Evolutionary conservation across 2,888 invertebrate species (phyloP), one percentile per base, ranked within the genome.

Genomic region (Linyphia triangularis): DNA sequence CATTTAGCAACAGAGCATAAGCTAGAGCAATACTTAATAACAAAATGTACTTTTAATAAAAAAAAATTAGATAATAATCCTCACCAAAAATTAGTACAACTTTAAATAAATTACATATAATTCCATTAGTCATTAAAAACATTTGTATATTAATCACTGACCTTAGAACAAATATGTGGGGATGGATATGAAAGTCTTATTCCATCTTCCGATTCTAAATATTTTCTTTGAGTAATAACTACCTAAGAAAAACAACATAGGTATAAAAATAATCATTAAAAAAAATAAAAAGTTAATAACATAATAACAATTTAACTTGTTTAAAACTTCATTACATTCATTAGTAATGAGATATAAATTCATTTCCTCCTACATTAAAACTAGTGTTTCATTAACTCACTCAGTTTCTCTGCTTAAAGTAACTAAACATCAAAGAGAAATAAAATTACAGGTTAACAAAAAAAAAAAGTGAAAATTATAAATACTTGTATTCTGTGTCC

Each of bases 121-220:
- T 33, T 4, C 33, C 9, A 6, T 9, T 33, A 6, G 4, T 33
- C 33, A 33, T 33, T 33, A 33, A 33, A 33, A 9, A 33, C 9
- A 33, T 33, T 33, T 33, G 33, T 61, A n/a, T 6, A 22, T n/a
- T 61, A n/a, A 61, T 10, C 13, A 22, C 24, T 73, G 33, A 90
- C 90, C 82, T 91, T 91, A 28, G 90, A 89, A 69, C 91, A 90
- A 40, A 90, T 90, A 85, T 91, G 90, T 19, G 91, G 81, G n/a
- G 90, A 82, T 30, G 91, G 91, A 67, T 43, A 82, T 6, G 72
- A 73, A 1, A 75, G 19, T 19, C 72, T 82, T 43, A 77, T 57
- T 63, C 69, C 85, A 16, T 82, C 81, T n/a, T 85, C 85, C 28
- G 69, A 13, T 37, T 89, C 85, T 40, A 75, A 40, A 70, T 82